Base-by-base conservation (phyloP, 2,797 vertebrate genomes). In the Dendrocincla tyrannina region DNA sequence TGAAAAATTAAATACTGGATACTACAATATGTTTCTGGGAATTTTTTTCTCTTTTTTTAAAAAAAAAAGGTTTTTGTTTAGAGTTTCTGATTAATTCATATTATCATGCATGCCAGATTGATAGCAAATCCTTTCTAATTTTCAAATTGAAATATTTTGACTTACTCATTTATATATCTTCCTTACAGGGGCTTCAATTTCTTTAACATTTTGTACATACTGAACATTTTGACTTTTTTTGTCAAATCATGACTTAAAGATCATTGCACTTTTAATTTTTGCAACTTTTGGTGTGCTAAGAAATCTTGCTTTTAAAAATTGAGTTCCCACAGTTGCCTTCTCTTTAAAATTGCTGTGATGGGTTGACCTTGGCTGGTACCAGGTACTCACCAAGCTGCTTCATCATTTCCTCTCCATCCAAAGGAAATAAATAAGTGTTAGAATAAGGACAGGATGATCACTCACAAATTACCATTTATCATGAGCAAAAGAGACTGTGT, bases 51-150 rank as follows among this genome's bases (percentile, higher is more conserved):
- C 24, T 11, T 10, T 17, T 42, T 30, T 20, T 19, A 25, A 60
- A 37, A 58, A 13, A n/a, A n/a, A n/a, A n/a, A n/a, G n/a, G 10
- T 0, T 59, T 16, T 44, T 11, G 12, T 41, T 84, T 92, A 89
- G 32, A 75, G 13, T 72, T 83, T 86, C 32, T 91, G 66, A 75
- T 91, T 59, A 47, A 84, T 91, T 92, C 70, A 25, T 52, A 32
- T 46, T 56, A 18, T 17, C 53, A 49, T 37, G 5, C 15, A 42
- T 75, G 56, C 9, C 22, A 75, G 33, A 79, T 64, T 92, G 78
- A 85, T 75, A 60, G 8, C 7, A 89, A 89, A 81, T 60, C 11
- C 23, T 72, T 87, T 68, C n/a, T 35, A 5, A 70, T 70, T 84
- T 81, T 78, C 30, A 60, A 68, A 78, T 2, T 27, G 27, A 66